Evolutionary conservation across 1,140 invertebrate species (phyloP).

Genomic region (Nilaparvata lugens): DNA sequence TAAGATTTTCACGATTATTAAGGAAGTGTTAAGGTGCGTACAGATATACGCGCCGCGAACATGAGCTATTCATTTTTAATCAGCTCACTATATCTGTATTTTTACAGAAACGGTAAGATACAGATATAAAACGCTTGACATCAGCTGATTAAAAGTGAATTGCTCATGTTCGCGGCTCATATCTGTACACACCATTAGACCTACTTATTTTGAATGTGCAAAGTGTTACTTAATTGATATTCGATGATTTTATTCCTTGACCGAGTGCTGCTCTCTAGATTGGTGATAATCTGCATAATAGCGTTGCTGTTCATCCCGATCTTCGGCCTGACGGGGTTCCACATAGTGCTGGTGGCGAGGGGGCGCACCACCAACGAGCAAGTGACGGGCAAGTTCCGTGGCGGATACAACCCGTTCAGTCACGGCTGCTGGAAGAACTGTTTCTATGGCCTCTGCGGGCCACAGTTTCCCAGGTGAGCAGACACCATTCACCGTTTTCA

Average conservation of each 20-base stretch:
- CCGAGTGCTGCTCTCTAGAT: slow-evolving; percentile 6
- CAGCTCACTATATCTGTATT: no score
- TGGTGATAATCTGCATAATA: slow-evolving; percentile 23
- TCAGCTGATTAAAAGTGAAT: no score
- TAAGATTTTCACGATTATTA: no score
- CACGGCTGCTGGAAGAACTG: slow-evolving; percentile 89
- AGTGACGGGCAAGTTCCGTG: slow-evolving; percentile 96
- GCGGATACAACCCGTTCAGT: slow-evolving; percentile 94
- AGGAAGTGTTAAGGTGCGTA: no score
- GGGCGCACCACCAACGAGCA: slow-evolving; percentile 99
- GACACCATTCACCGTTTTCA: background rate
- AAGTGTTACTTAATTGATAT: slow-evolving; percentile 2
- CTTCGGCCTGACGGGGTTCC: slow-evolving; percentile 94
- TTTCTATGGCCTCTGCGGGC: slow-evolving; percentile 90
- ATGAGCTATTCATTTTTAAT: no score
- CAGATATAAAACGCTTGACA: no score
- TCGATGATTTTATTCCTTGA: slow-evolving; percentile 15
- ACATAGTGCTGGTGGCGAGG: slow-evolving; percentile 90
- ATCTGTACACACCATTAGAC: no score
- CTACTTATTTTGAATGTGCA: no score
- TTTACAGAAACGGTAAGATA: no score
- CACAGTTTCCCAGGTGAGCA: slow-evolving; percentile 87
- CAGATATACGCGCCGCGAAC: no score
- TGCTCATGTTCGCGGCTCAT: no score
- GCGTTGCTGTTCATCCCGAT: slow-evolving; percentile 87